These are phyloP conservation scores for Actinia equina DNA, from an alignment of 64 coral and sea anemone genomes.

Conservation along the genomic window DNA sequence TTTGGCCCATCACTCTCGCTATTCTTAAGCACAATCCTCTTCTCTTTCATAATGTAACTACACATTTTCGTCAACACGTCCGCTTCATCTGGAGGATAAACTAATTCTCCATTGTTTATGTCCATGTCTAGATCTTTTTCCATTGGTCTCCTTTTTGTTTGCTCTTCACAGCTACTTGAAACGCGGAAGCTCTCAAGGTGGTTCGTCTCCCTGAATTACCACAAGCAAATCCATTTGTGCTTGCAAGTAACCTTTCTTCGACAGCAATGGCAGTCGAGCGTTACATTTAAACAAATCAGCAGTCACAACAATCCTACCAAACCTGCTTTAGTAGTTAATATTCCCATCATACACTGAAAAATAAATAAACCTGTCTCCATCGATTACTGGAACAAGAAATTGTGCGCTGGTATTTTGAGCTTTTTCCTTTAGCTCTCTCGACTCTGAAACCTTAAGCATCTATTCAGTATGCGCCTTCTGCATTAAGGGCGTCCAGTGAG, in stretches of 20 bases:
- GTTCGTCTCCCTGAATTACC: too few relatives aligned
- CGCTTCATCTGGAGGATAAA: too few relatives aligned
- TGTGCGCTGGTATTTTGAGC: too few relatives aligned
- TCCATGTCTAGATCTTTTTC: conserved; percentile 3
- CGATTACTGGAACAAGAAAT: too few relatives aligned
- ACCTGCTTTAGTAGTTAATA: conserved; percentile 42
- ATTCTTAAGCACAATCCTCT: neutral
- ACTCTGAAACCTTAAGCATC: too few relatives aligned
- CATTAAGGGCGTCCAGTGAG: too few relatives aligned
- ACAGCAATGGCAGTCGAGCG: too few relatives aligned
- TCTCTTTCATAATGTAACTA: conserved; percentile 10
- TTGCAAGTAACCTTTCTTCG: conserved; percentile 36
- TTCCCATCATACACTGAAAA: conserved; percentile 58
- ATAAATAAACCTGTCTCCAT: too few relatives aligned
- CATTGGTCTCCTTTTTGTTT: neutral
- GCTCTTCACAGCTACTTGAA: too few relatives aligned
- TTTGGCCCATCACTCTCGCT: neutral
- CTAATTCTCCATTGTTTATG: neutral
- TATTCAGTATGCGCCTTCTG: too few relatives aligned
- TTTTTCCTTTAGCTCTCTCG: too few relatives aligned
- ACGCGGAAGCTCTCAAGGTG: too few relatives aligned
- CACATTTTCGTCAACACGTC: conserved; percentile 40
- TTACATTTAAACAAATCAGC: conserved; percentile 34
- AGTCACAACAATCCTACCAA: conserved; percentile 41
- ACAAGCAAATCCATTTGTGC: conserved; percentile 52